These are phyloP conservation scores for Uloborus diversus DNA, from an alignment of 1,140 invertebrate genomes.

Conservation along the genomic window DNA sequence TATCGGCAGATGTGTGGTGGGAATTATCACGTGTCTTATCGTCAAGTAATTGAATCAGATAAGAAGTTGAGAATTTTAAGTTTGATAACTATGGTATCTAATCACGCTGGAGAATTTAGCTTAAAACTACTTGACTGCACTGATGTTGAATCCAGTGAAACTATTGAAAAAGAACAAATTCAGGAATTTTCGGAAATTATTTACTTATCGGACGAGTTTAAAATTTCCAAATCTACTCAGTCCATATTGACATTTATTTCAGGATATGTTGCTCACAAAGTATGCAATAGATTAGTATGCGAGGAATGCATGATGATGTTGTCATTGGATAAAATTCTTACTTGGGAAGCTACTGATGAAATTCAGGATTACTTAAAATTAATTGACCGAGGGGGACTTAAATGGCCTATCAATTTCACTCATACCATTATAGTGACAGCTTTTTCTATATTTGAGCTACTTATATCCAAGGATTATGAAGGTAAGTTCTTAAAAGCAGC, in stretches of 20 bases:
- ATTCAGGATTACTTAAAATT: background rate
- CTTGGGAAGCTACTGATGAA: background rate
- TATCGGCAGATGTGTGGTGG: background rate
- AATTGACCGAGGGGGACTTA: background rate
- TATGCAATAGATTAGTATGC: background rate
- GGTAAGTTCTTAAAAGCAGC: background rate
- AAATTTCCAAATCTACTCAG: background rate
- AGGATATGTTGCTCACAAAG: background rate
- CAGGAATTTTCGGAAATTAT: background rate
- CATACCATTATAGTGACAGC: background rate
- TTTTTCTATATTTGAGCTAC: background rate
- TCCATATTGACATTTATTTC: background rate
- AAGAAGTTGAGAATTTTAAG: background rate
- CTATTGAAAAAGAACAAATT: too few relatives aligned
- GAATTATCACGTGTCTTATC: background rate
- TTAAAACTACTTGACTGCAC: background rate
- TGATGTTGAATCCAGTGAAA: too few relatives aligned
- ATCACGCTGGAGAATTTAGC: background rate
- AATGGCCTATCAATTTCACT: background rate
- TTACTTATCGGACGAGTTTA: background rate
- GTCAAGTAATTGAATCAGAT: too few relatives aligned
- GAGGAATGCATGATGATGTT: background rate
- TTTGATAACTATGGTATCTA: background rate
- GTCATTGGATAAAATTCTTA: background rate
- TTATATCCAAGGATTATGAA: background rate